These are phyloP conservation scores for Hylaeus volcanicus DNA, from an alignment of 1,140 invertebrate species.

Conservation along the genomic window DNA sequence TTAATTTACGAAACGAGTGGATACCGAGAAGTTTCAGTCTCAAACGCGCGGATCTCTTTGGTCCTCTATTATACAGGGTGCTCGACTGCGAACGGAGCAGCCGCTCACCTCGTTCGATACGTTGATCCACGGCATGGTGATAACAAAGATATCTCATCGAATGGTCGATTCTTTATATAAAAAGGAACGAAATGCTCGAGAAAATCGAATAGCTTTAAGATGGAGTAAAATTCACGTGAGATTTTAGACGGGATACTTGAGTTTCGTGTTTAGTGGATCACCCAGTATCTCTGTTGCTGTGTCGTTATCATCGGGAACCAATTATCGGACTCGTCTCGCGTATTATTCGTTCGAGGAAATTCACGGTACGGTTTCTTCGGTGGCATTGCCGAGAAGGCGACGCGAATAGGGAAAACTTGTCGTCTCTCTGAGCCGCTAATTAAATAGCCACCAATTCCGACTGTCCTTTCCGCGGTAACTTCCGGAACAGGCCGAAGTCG, in stretches of 20 bases:
- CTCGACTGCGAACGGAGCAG: too few species aligned
- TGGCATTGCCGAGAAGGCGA: neutral
- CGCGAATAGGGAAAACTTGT: slow-evolving; percentile 5
- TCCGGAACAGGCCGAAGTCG: slow-evolving; percentile 31
- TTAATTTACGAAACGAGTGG: neutral
- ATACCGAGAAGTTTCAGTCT: neutral
- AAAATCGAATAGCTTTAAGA: too few species aligned
- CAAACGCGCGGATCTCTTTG: neutral
- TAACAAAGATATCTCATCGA: too few species aligned
- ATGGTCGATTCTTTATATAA: too few species aligned
- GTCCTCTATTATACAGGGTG: neutral
- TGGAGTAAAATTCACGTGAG: too few species aligned
- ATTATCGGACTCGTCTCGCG: slow-evolving; percentile 45
- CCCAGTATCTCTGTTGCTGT: neutral
- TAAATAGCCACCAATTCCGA: slow-evolving; percentile 48
- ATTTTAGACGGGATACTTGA: neutral
- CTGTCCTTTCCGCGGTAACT: slow-evolving; percentile 37
- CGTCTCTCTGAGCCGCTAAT: slow-evolving; percentile 42
- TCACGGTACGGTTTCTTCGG: slow-evolving; percentile 16
- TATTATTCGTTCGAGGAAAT: slow-evolving; percentile 38
- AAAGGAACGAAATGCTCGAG: too few species aligned
- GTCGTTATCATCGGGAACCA: slow-evolving; percentile 44
- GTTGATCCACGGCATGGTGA: too few species aligned
- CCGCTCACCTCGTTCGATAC: too few species aligned
- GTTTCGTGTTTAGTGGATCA: neutral